Conservation (phyloP, 1,140 invertebrate species). For the Scylla paramamosain region DNA sequence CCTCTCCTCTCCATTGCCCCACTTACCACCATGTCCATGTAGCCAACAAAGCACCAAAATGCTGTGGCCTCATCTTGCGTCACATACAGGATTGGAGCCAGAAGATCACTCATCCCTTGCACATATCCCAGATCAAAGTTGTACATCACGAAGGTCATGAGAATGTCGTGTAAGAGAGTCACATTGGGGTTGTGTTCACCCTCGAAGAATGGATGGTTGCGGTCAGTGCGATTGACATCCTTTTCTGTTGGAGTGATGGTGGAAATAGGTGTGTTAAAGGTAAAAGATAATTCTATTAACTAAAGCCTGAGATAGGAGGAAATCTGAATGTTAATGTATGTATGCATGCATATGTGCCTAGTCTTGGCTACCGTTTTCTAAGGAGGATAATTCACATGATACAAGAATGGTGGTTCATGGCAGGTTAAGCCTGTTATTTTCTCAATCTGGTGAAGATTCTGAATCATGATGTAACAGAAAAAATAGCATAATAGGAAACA, state of each 20-base stretch:
- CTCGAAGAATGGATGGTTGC: slow-evolving; percentile 93
- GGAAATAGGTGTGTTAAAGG: background rate
- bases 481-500: no score
- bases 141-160: slow-evolving; percentile 99
- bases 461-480: no score
- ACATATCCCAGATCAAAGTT: slow-evolving; percentile 99
- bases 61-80: slow-evolving; percentile 96
- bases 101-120: slow-evolving; percentile 96
- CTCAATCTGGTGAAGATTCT: no score
- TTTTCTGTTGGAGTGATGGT: slow-evolving; percentile 88
- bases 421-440: no score
- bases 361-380: no score
- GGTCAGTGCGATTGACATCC: slow-evolving; percentile 97
- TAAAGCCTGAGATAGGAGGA: no score
- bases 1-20: no score
- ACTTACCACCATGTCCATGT: slow-evolving; percentile 95
- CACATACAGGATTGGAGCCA: slow-evolving; percentile 95
- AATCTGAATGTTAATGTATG: no score
- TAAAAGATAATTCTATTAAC: no score
- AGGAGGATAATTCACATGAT: no score
- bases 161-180: slow-evolving; percentile 90
- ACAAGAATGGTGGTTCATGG: no score
- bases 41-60: slow-evolving; percentile 99
- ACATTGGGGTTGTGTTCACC: slow-evolving; percentile 96
- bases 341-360: no score